Evolutionary conservation across 2,888 invertebrate genomes (phyloP), one percentile per base, ranked within the genome.

Genomic region (Anorthoa munda): DNA sequence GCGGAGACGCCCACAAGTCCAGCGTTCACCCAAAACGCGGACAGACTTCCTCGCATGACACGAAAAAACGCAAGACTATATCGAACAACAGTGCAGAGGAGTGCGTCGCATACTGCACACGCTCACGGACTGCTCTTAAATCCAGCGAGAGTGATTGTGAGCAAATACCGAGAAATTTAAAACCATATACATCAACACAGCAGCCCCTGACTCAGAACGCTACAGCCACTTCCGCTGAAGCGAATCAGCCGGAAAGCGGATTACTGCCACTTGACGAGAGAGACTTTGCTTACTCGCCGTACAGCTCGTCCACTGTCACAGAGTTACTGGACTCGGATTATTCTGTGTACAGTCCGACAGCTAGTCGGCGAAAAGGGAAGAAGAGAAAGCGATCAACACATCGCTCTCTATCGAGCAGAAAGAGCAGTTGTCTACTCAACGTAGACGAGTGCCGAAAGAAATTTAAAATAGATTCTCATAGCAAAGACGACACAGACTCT

Each of bases 401-500:
- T 88, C 94, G 94, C 71, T 94, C 96, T 23, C 84, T 95, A 60
- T 94, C 95, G n/a, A 92, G 89, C 81, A 93, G 93, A 84, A 95
- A 94, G 84, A 94, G 92, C 87, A 93, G 90, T 89, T 92, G 86
- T 85, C 87, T 93, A 82, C 87, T 95, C 72, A 92, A 93, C 85
- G 84, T 93, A 80, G 95, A 95, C 75, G 93, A 94, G 86, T 93
- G 91, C 86, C 92, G 93, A 87, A 94, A 96, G 91, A 95, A 94
- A 91, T 95, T 96, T 92, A 97, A 97, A 95, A 96, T 97, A 95
- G 96, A 97, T 92, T 84, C 92, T 87, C 93, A 92, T 88, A 94
- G 90, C 89, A 96, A 92, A 85, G 92, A 94, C 61, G 87, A 86
- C 63, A 85, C 90, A 55, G 93, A 93, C 51, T 82, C 91, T 17